Base-by-base conservation (phyloP, 2,113 vertebrate species). In the Notothenia rossii region DNA sequence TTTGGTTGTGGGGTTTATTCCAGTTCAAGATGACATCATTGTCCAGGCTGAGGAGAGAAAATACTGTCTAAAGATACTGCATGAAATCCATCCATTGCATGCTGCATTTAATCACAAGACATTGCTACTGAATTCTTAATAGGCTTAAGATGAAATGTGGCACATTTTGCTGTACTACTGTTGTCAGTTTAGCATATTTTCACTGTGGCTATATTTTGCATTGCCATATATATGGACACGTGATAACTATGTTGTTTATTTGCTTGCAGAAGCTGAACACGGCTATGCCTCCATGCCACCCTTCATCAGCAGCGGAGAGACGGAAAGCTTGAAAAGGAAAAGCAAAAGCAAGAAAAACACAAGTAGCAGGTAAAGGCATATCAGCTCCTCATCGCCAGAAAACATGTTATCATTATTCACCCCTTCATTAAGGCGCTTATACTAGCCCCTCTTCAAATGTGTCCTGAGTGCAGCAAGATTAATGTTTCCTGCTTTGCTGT, bases 261-360 rank as follows among this genome's bases (percentile, higher is more conserved):
- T 93, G 90, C 89, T 92, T 94, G 88, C 94, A 98, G 97, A 97
- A 95, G 97, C 97, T 63, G 97, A 98, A 83, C 97, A 98, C 65
- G 97, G 97, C 74, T 99, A 99, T 94, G 98, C 98, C 84, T 98
- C 97, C 82, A 96, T 97, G 95, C 95, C 96, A 81, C 97, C 97
- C 20, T 97, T 96, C 94, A 96, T 93, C 93, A 95, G 92, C 93
- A 94, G 90, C 81, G 95, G 95, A 94, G 96, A 97, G 86, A 94
- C 95, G 86, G 96, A 96, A 78, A 95, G 93, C 90, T 91, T 95
- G 88, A 97, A 97, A 90, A 91, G 95, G 85, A 97, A 96, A 90
- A 96, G 81, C 92, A 97, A 97, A 95, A 95, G 95, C 92, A 96
- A 97, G 95, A 98, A 96, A 91, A 97, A 95, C 81, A 95, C 91